Evolutionary conservation across 2,888 invertebrate species (phyloP).

Genomic region (Philereme transversata): DNA sequence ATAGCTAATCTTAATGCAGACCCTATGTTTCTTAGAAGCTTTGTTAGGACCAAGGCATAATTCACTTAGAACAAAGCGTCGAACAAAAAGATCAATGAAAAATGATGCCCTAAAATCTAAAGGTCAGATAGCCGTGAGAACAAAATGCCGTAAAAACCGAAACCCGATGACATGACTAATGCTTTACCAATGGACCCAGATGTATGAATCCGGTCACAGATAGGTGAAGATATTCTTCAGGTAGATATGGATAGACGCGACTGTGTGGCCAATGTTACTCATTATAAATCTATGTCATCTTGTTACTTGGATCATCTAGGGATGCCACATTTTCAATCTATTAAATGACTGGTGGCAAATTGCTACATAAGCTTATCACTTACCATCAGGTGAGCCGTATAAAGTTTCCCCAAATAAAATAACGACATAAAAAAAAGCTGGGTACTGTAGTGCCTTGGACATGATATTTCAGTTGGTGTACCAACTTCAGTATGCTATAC

Average conservation of each 20-base stretch:
- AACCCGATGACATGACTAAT: slow-evolving; percentile 41
- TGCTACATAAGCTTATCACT: too few species aligned
- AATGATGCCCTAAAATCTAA: slow-evolving; percentile 32
- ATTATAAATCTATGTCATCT: slow-evolving; percentile 30
- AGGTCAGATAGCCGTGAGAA: slow-evolving; percentile 39
- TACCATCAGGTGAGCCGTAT: too few species aligned
- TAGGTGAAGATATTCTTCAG: slow-evolving; percentile 16
- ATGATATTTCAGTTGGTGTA: too few species aligned
- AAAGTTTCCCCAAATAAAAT: too few species aligned
- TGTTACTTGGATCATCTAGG: slow-evolving; percentile 22
- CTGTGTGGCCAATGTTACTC: slow-evolving; percentile 24
- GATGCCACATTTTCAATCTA: slow-evolving; percentile 15
- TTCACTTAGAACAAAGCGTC: slow-evolving; percentile 24
- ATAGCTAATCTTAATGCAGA: too few species aligned
- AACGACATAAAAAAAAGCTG: too few species aligned
- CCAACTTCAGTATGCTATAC: too few species aligned
- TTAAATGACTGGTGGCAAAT: not conserved
- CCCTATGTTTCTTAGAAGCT: too few species aligned
- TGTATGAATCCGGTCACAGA: slow-evolving; percentile 22
- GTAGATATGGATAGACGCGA: slow-evolving; percentile 24
- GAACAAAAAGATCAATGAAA: slow-evolving; percentile 28
- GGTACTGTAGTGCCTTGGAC: too few species aligned
- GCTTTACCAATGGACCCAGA: slow-evolving; percentile 27
- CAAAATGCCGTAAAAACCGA: slow-evolving; percentile 33
- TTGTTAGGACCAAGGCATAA: slow-evolving; percentile 18